phyloP scores from a whole-genome alignment of 2,797 vertebrate species.

The Zalophus californianus region DNA sequence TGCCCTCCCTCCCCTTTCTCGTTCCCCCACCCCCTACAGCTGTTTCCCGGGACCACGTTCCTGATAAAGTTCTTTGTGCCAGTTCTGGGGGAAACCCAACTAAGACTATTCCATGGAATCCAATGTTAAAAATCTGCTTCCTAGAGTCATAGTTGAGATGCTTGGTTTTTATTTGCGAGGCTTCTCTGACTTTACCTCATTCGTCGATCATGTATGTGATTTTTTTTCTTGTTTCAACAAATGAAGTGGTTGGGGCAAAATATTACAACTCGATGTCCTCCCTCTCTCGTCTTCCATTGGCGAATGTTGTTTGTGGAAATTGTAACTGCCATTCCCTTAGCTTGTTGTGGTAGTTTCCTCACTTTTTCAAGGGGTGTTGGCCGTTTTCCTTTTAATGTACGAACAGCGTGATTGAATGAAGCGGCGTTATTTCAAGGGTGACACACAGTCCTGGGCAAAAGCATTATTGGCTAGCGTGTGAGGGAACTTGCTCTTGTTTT shows the following conservation, averaged over 20 bases:
- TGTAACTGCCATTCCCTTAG: background rate
- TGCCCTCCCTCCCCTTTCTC: background rate
- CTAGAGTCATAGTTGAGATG: background rate
- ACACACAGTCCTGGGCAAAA: background rate
- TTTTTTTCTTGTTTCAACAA: conserved; percentile 63
- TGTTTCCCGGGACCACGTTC: background rate
- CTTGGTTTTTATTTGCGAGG: conserved; percentile 43
- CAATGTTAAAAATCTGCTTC: conserved; percentile 38
- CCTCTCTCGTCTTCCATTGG: conserved; percentile 56
- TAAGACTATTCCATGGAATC: background rate
- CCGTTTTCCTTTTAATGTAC: background rate
- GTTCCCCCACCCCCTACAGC: background rate
- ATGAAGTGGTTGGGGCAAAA: conserved; percentile 56
- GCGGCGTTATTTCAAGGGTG: background rate
- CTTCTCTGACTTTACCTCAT: conserved; percentile 67
- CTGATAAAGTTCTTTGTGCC: background rate
- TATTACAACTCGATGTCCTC: conserved; percentile 60
- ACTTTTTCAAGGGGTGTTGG: conserved; percentile 33
- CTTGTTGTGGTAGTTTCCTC: background rate
- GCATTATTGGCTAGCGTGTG: background rate
- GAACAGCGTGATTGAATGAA: conserved; percentile 11
- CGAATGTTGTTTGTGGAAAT: conserved; percentile 57
- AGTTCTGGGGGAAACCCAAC: background rate
- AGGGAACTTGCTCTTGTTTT: background rate
- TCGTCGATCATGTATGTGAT: conserved; percentile 58